Evolutionary conservation across 2,888 invertebrate genomes (phyloP), one percentile per base, ranked within the genome.

Genomic region (Melinopterus prodromus): DNA sequence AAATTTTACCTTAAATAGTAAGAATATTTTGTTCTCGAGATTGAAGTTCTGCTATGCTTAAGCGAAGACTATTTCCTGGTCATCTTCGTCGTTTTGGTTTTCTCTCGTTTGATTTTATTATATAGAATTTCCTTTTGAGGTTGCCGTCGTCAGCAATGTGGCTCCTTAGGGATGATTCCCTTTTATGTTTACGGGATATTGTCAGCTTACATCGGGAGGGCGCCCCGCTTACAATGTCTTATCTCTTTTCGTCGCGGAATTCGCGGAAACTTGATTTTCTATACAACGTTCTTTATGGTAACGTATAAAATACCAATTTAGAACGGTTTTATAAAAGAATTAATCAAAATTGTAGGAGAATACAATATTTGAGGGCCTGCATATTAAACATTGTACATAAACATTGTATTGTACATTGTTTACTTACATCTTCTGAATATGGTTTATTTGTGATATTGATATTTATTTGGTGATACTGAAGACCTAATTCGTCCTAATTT

Each of bases 101-200:
- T 1, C 53, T 12, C 9, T 53, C 53, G 53, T 2, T 1, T 4
- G 53, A 53, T 53, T 53, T 53, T 53, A 53, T 53, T 53, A 4
- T 53, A 12, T 53, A 53, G 7, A 53, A 53, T 9, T 53, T 53
- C 1, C 53, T 12, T 53, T 53, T 53, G 53, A 53, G 53, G 7
- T 7, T 53, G 53, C 53, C 12, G 53, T 53, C 53, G 53, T 53
- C 53, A 53, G 53, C 53, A 53, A 53, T 53, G 53, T 53, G 53
- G 53, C 53, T 53, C 53, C 53, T 53, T 53, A 53, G 53, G 53
- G 53, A 53, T 53, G 53, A 53, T 53, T 53, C 53, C 53, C 53
- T 12, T 53, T 53, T 53, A 53, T 53, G 53, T 53, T 53, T 53
- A 53, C 53, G 53, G 53, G 53, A 53, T 53, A 53, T 53, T 53